A percentile compares a stretch with the other conserved stretches of the same genome.
These are phyloP conservation scores for Sphenopsis melanotis DNA, from an alignment of 2,797 vertebrate genomes.

Conservation along the genomic window DNA sequence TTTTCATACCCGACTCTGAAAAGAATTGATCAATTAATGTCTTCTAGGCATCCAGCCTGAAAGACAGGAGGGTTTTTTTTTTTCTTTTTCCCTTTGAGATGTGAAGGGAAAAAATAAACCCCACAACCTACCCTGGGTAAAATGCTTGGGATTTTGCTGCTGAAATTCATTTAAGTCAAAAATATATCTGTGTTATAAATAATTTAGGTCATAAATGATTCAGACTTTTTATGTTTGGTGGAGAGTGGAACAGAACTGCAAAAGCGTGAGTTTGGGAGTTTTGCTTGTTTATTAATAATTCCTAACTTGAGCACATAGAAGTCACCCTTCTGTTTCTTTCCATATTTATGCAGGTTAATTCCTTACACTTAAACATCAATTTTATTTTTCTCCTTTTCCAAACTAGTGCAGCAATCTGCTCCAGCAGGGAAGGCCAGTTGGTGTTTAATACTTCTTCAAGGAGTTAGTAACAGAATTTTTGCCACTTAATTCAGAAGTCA, in stretches of 20 bases:
- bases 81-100: neutral
- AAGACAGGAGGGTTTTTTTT: neutral
- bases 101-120: neutral
- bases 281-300: neutral
- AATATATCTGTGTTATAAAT: neutral
- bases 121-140: neutral
- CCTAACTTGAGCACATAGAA: neutral
- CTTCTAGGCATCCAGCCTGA: neutral
- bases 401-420: neutral
- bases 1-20: neutral
- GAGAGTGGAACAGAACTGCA: neutral
- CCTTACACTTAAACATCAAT: neutral
- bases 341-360: neutral
- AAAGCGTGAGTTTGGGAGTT: neutral
- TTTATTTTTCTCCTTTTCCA: neutral
- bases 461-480: neutral
- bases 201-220: constrained; percentile 14
- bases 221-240: neutral
- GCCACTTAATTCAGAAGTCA: neutral
- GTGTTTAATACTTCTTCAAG: neutral
- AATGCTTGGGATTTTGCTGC: neutral
- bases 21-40: neutral
- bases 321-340: neutral
- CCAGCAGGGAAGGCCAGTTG: neutral
- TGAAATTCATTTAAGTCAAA: neutral